Conservation (phyloP, 2,797 vertebrate species). For the Labroides dimidiatus region DNA sequence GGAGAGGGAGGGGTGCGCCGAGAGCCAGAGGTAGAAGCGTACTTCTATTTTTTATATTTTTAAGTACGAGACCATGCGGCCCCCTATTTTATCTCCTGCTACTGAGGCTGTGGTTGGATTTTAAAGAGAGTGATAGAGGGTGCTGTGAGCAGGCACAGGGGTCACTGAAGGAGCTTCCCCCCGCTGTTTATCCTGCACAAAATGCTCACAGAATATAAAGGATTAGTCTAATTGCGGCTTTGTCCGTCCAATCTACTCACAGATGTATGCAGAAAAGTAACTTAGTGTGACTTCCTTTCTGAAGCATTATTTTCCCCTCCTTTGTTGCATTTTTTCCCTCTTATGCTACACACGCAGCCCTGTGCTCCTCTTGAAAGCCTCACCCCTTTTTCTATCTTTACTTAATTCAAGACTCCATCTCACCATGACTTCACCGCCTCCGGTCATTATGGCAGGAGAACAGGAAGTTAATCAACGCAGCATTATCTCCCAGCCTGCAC, state of each 20-base stretch:
- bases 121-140: slow-evolving; percentile 80
- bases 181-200: slow-evolving; percentile 56
- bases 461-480: slow-evolving; percentile 80
- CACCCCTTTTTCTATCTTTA: slow-evolving; percentile 53
- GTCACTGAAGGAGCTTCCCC: slow-evolving; percentile 73
- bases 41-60: slow-evolving; percentile 46
- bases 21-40: slow-evolving; percentile 71
- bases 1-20: slow-evolving; percentile 64
- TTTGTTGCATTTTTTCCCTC: slow-evolving; percentile 26
- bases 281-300: slow-evolving; percentile 28
- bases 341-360: slow-evolving; percentile 27
- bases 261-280: slow-evolving; percentile 59
- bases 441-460: slow-evolving; percentile 77
- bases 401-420: slow-evolving; percentile 72
- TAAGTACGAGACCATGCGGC: slow-evolving; percentile 69
- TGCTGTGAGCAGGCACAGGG: slow-evolving; percentile 69
- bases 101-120: slow-evolving; percentile 67
- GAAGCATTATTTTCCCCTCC: slow-evolving; percentile 15
- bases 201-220: slow-evolving; percentile 64
- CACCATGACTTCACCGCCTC: slow-evolving; percentile 69
- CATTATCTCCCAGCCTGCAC: slow-evolving; percentile 81
- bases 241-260: slow-evolving; percentile 60
- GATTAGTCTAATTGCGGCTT: slow-evolving; percentile 63
- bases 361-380: slow-evolving; percentile 51
- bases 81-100: slow-evolving; percentile 68